Evolutionary conservation across 2,888 invertebrate genomes (phyloP).

Genomic region (Drosophila flavopinicola): DNA sequence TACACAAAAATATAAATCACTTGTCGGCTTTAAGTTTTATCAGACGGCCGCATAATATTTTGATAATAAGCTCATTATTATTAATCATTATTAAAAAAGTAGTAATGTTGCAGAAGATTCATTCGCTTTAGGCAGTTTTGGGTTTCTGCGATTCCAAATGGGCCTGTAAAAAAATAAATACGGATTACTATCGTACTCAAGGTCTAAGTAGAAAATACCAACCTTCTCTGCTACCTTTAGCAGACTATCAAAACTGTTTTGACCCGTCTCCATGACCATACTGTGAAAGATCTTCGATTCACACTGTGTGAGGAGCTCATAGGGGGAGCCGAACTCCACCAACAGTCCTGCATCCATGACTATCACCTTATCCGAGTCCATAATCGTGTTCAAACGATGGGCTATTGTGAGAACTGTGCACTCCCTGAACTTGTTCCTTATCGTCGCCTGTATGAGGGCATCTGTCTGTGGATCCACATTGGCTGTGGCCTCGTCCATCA

Average conservation of each 20-base stretch:
- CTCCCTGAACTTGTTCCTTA: constrained; percentile 89
- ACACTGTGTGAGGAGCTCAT: constrained; percentile 85
- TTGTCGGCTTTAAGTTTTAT: no score
- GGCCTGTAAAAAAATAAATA: constrained; percentile 26
- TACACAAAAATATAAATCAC: no score
- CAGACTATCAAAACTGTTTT: constrained; percentile 87
- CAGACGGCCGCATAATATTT: no score
- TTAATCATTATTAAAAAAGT: constrained; percentile 16
- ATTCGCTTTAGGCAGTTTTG: constrained; percentile 32
- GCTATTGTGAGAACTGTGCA: constrained; percentile 96
- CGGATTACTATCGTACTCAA: background rate
- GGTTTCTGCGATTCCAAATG: constrained; percentile 38
- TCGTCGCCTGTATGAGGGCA: constrained; percentile 91
- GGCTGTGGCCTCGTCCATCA: constrained; percentile 97
- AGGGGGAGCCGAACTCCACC: constrained; percentile 89
- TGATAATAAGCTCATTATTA: constrained; percentile 1
- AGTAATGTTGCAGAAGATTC: no score
- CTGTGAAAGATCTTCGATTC: constrained; percentile 85
- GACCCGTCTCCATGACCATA: constrained; percentile 88
- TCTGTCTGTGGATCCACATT: constrained; percentile 96
- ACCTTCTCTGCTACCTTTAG: constrained; percentile 87
- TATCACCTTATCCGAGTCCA: constrained; percentile 86
- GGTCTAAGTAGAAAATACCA: background rate
- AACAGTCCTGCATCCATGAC: constrained; percentile 89
- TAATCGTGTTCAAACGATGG: constrained; percentile 94